Base-by-base conservation (phyloP, 23 tunicate species). In the Diplosoma virens region DNA sequence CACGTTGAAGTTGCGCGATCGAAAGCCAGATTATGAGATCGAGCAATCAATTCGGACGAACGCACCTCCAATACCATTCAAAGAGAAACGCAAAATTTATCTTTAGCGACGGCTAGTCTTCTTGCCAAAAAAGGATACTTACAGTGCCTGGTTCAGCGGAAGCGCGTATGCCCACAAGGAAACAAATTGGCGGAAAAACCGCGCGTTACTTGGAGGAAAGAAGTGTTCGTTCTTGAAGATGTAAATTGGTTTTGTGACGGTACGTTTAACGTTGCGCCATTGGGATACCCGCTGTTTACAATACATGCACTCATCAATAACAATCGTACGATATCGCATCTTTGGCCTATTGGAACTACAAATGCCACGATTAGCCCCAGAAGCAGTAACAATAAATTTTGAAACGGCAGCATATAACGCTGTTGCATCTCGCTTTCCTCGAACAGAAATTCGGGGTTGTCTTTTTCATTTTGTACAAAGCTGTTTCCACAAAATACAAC, bases 171-270 rank as follows among this genome's bases (percentile, higher is more conserved):
- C n/a, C 21, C 65, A 9, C 21, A 58, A 58, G 65, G 65, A 58
- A 58, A 58, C 20, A 22, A 22, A 7, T 58, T 58, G 21, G n/a
- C n/a, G 65, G 21, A 58, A 11, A 22, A 58, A 58, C 65, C n/a
- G 21, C 21, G 65, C 65, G 65, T 58, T 17, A 58, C 65, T 11
- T 22, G 21, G 21, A 58, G 65, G 65, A 22, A 23, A 58, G 21
- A 58, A 58, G 65, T 22, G 21, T 58, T 58, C 26, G 65, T 9
- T n/a, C 21, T n/a, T 7, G 21, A n/a, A 22, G 21, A 58, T 45
- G 71, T 36, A 25, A 65, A 65, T 65, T 65, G 71, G 71, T 65
- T 65, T 65, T 65, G 71, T 29, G 71, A 65, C 36, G 71, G 71
- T 25, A 65, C 71, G 24, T 65, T 65, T 65, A 36, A 65, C 37